phyloP scores from a whole-genome alignment of 2,797 vertebrate genomes.

The Xenops minutus region DNA sequence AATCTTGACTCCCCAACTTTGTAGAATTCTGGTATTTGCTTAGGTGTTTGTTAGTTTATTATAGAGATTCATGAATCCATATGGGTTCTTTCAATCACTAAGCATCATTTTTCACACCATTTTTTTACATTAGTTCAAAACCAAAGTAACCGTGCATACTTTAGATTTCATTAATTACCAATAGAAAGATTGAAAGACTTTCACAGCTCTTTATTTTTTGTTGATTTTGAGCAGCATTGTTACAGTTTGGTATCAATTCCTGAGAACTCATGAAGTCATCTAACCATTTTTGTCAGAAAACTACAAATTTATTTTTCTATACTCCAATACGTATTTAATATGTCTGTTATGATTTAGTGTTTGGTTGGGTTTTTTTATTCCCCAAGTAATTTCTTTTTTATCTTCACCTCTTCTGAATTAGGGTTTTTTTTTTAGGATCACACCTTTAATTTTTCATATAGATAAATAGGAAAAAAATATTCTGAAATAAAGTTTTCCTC shows the following conservation, averaged over 20 bases:
- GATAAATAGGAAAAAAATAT: not conserved
- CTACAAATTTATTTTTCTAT: not conserved
- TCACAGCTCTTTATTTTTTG: not conserved
- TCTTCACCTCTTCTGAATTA: not conserved
- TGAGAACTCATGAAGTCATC: not conserved
- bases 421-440: not conserved
- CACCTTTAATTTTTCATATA: not conserved
- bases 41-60: not conserved
- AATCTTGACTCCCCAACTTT: not conserved
- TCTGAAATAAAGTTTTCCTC: not conserved
- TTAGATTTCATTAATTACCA: not conserved
- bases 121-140: not conserved
- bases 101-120: not conserved
- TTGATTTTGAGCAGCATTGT: not conserved
- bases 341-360: not conserved
- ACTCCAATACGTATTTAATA: not conserved
- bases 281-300: not conserved
- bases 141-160: not conserved
- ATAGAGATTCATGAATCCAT: not conserved
- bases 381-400: not conserved
- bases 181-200: not conserved
- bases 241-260: not conserved
- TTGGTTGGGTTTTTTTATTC: no score
- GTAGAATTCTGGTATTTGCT: not conserved
- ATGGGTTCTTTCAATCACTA: not conserved